Evolutionary conservation across 92 coral and sea anemone genomes (phyloP).

Genomic region (Paramuricea clavata): DNA sequence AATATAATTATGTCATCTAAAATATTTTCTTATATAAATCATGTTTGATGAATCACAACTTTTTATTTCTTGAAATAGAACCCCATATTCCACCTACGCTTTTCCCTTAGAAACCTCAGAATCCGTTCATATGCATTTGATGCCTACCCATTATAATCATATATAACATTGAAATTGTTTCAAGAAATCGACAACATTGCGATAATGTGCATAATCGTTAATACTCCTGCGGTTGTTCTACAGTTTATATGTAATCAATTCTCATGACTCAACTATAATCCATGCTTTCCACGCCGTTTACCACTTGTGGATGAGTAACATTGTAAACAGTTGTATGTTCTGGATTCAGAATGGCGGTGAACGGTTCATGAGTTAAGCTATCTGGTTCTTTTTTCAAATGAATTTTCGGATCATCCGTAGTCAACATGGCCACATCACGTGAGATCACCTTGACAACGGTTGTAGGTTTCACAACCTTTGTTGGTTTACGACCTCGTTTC

Average conservation of each 20-base stretch:
- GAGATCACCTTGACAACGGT: constrained; percentile 32
- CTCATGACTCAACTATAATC: not conserved
- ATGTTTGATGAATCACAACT: too few relatives aligned
- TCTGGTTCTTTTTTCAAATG: not conserved
- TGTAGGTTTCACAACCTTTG: constrained; percentile 4
- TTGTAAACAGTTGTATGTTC: constrained; percentile 10
- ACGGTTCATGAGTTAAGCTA: not conserved
- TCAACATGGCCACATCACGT: not conserved
- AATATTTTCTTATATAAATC: too few relatives aligned
- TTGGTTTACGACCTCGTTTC: constrained; percentile 47
- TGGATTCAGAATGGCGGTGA: not conserved
- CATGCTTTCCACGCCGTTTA: constrained; percentile 3
- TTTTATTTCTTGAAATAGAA: too few relatives aligned
- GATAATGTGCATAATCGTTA: not conserved
- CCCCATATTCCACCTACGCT: too few relatives aligned
- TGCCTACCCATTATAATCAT: not conserved
- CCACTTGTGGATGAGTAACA: not conserved
- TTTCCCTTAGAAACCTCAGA: too few relatives aligned
- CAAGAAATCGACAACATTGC: not conserved
- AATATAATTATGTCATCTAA: too few relatives aligned
- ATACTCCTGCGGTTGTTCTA: too few relatives aligned
- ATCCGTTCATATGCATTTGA: not conserved
- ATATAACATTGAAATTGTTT: not conserved
- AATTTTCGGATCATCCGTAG: not conserved
- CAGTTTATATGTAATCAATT: too few relatives aligned